These are phyloP conservation scores for Perca flavescens DNA, from an alignment of 2,113 vertebrate species.

Conservation along the genomic window DNA sequence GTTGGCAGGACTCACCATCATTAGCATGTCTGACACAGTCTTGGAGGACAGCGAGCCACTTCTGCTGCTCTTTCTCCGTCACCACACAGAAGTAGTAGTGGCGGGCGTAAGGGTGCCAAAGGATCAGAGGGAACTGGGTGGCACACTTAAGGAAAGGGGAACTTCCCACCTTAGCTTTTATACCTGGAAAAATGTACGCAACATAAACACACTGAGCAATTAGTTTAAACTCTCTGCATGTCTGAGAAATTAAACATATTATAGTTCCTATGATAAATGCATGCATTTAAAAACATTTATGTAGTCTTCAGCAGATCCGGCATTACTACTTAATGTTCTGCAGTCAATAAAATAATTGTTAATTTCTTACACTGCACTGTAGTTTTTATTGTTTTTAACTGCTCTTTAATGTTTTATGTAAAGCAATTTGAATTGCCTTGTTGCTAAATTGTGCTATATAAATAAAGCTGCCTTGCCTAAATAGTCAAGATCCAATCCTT, in stretches of 20 bases:
- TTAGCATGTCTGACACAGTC: slow-evolving; percentile 93
- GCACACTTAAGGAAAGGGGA: slow-evolving; percentile 90
- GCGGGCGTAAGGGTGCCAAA: slow-evolving; percentile 92
- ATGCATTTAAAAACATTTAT: neutral
- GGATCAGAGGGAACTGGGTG: slow-evolving; percentile 90
- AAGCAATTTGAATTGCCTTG: too few relatives aligned
- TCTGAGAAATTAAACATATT: neutral
- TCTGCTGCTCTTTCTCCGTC: slow-evolving; percentile 91
- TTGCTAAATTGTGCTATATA: too few relatives aligned
- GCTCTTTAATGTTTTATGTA: too few relatives aligned
- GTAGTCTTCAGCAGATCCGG: neutral
- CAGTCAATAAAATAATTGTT: too few relatives aligned
- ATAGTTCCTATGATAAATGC: neutral
- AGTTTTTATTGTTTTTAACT: too few relatives aligned
- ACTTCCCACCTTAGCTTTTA: slow-evolving; percentile 86
- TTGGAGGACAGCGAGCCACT: slow-evolving; percentile 93
- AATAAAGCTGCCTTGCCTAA: too few relatives aligned
- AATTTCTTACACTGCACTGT: too few relatives aligned
- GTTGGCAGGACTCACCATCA: slow-evolving; percentile 85
- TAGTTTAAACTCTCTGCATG: neutral
- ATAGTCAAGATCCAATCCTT: too few relatives aligned
- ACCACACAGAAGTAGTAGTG: slow-evolving; percentile 93
- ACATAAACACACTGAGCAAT: neutral
- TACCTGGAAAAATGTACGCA: slow-evolving; percentile 74
- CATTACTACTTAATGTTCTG: neutral